Evolutionary conservation across 2,797 vertebrate species (phyloP).

Genomic region (Ceyx erithaca): DNA sequence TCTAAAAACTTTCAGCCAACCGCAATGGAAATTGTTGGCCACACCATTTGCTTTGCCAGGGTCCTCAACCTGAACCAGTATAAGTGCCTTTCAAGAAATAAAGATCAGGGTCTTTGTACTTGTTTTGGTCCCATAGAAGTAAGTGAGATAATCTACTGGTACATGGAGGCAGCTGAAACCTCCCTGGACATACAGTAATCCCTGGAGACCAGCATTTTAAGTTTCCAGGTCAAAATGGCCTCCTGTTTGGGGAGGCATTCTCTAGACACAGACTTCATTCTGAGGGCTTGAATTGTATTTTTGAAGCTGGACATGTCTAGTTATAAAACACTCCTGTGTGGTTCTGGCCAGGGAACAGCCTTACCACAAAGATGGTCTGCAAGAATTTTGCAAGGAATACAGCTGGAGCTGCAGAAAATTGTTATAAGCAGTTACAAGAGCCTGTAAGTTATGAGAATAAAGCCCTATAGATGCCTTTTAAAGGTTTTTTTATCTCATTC

Average conservation of each 20-base stretch:
- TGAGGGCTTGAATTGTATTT: not conserved
- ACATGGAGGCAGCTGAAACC: rapidly evolving
- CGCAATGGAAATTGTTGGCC: not conserved
- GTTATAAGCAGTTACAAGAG: not conserved
- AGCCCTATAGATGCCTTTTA: not conserved
- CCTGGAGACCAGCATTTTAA: not conserved
- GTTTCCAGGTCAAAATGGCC: not conserved
- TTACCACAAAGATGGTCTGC: not conserved
- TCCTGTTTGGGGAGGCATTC: not conserved
- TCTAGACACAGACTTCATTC: not conserved
- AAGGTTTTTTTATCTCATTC: not conserved
- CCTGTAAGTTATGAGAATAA: not conserved
- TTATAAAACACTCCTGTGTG: not conserved
- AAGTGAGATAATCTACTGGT: not conserved
- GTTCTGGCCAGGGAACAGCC: not conserved
- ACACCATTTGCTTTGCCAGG: not conserved
- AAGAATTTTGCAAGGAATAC: too few relatives aligned
- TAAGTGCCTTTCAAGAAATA: not conserved
- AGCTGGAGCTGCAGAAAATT: not conserved
- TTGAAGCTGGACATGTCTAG: not conserved
- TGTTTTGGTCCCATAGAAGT: not conserved
- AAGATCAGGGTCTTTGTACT: not conserved
- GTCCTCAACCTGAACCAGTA: not conserved
- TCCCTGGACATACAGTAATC: not conserved
- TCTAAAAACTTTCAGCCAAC: not conserved